A percentile compares a stretch with the other conserved stretches of the same genome.
Conservation (phyloP, 2,888 invertebrate species). For the Alentia gelatinosa region DNA sequence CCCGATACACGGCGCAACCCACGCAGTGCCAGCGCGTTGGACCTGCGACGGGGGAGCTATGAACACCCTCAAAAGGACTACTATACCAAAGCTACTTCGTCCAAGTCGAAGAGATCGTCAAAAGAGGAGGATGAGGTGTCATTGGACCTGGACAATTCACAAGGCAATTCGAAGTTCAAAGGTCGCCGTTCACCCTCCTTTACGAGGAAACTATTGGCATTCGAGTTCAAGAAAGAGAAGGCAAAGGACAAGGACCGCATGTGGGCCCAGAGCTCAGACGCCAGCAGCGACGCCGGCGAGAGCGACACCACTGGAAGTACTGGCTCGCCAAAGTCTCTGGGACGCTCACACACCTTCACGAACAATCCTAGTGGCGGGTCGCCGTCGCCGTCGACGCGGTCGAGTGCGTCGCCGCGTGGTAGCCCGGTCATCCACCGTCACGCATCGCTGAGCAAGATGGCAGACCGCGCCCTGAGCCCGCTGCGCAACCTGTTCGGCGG, state of each 20-base stretch:
- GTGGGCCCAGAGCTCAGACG: constrained; percentile 25
- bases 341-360: constrained; percentile 7
- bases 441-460: constrained; percentile 48
- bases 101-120: not conserved
- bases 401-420: constrained; percentile 47
- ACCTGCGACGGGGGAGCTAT: not conserved
- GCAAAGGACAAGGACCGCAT: not conserved
- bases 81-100: not conserved
- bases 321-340: constrained; percentile 8
- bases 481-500: constrained; percentile 26
- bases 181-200: constrained; percentile 52
- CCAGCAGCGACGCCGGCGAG: constrained; percentile 32
- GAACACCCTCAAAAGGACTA: constrained; percentile 18
- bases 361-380: not conserved
- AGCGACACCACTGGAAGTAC: constrained; percentile 17
- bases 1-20: not conserved
- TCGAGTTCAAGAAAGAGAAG: constrained; percentile 48
- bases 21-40: not conserved
- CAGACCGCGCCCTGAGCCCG: constrained; percentile 43
- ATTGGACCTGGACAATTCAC: not conserved
- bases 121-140: constrained; percentile 31
- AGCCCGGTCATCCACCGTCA: constrained; percentile 57
- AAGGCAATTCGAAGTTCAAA: not conserved
- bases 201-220: constrained; percentile 47
- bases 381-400: not conserved